phyloP scores from a whole-genome alignment of 2,797 vertebrate species.

The Etheostoma perlongum region DNA sequence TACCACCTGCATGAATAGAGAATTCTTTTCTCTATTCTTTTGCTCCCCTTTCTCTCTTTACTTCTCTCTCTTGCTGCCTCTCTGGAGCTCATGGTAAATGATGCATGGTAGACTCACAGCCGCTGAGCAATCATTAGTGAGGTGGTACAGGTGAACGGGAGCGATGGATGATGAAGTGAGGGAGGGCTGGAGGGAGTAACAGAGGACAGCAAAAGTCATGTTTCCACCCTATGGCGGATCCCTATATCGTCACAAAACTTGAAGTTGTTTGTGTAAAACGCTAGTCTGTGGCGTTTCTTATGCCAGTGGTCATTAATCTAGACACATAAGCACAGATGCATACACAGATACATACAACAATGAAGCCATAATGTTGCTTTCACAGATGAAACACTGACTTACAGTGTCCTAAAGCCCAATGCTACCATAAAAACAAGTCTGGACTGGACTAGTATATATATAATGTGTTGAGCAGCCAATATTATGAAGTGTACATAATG shows the following conservation, averaged over 20 bases:
- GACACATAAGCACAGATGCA: constrained; percentile 52
- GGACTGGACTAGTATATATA: constrained; percentile 37
- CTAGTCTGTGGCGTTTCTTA: constrained; percentile 73
- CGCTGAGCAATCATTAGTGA: constrained; percentile 86
- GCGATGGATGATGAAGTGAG: constrained; percentile 83
- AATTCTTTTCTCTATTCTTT: constrained; percentile 46
- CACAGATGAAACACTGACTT: constrained; percentile 62
- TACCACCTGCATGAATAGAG: constrained; percentile 50
- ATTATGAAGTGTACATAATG: constrained; percentile 79
- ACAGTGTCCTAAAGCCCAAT: constrained; percentile 66
- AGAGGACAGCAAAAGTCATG: constrained; percentile 83
- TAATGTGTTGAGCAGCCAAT: constrained; percentile 75
- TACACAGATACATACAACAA: constrained; percentile 39
- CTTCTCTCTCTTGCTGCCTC: constrained; percentile 60
- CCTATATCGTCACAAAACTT: constrained; percentile 74
- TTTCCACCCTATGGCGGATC: constrained; percentile 74
- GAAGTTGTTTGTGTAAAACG: constrained; percentile 82
- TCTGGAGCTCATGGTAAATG: constrained; percentile 81
- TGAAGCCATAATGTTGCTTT: constrained; percentile 66
- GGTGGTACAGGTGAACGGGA: constrained; percentile 84
- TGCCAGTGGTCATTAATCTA: constrained; percentile 79
- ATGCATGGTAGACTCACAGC: constrained; percentile 81
- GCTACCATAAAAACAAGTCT: constrained; percentile 68
- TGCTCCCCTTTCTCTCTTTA: constrained; percentile 59
- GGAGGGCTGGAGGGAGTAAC: constrained; percentile 76